Evolutionary conservation across 2,888 invertebrate genomes (phyloP).

Genomic region (Brassicogethes aeneus): DNA sequence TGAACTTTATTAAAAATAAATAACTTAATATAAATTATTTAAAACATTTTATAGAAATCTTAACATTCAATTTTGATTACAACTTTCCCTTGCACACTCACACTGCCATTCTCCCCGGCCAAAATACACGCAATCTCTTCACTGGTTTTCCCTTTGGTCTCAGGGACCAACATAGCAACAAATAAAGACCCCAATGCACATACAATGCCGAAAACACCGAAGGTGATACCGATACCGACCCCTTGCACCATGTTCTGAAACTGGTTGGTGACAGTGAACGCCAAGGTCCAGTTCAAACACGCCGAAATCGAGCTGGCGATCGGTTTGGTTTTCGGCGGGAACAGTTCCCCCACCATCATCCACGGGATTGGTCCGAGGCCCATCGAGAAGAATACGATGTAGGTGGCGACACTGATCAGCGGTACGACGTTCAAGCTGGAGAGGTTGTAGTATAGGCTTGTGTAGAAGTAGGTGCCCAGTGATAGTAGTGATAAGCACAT

Average conservation of each 20-base stretch:
- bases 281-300: conserved; percentile 59
- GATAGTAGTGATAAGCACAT: conserved; percentile 47
- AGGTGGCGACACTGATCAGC: conserved; percentile 22
- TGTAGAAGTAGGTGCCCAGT: conserved; percentile 36
- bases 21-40: too few species aligned
- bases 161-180: conserved; percentile 58
- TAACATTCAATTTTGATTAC: too few species aligned
- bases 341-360: too few species aligned
- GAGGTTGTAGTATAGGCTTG: conserved; percentile 22
- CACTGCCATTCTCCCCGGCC: conserved; percentile 5
- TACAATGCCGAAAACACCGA: conserved; percentile 56
- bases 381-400: too few species aligned
- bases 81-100: too few species aligned
- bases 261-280: conserved; percentile 53
- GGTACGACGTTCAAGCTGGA: conserved; percentile 24
- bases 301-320: too few species aligned
- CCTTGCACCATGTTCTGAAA: conserved; percentile 54
- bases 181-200: conserved; percentile 53
- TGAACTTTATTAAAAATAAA: too few species aligned
- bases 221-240: conserved; percentile 54
- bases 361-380: too few species aligned
- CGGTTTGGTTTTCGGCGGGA: too few species aligned
- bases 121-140: conserved; percentile 49
- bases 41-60: too few species aligned
- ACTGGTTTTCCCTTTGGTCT: conserved; percentile 52